Conservation (phyloP, 1,140 invertebrate genomes). For the Spodoptera litura region DNA sequence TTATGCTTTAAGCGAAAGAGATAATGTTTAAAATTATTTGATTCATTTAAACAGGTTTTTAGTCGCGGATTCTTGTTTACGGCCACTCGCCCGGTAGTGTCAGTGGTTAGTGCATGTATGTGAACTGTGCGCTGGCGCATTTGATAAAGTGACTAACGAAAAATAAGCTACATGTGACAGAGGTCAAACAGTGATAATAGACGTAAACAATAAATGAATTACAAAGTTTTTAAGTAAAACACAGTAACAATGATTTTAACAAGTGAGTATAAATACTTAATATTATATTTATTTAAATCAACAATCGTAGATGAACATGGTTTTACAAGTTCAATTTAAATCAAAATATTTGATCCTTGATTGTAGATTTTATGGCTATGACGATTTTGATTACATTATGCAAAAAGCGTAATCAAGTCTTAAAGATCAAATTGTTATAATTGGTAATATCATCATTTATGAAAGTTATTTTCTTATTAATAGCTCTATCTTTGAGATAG, state of each 20-base stretch:
- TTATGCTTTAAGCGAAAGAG: background rate
- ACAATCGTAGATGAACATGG: background rate
- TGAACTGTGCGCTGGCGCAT: conserved; percentile 20
- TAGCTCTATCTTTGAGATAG: no score
- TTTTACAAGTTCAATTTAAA: background rate
- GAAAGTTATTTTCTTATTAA: no score
- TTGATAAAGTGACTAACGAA: conserved; percentile 27
- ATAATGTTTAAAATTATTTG: conserved; percentile 11
- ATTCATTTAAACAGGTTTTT: background rate
- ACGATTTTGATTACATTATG: background rate
- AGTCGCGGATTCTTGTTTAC: conserved; percentile 47
- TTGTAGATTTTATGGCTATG: no score
- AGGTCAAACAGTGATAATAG: conserved; percentile 12
- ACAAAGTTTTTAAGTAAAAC: background rate
- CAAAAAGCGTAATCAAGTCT: background rate
- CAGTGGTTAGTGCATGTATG: conserved; percentile 32
- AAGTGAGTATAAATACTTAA: background rate
- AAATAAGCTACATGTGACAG: conserved; percentile 6
- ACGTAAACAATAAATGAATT: background rate
- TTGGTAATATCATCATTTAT: no score
- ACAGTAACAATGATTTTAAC: conserved; percentile 3
- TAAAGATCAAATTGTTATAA: no score
- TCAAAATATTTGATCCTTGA: no score
- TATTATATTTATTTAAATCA: conserved; percentile 2
- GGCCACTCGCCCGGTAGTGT: conserved; percentile 36